Conservation (phyloP, 2,888 invertebrate species). For the Lumbricus terrestris region DNA sequence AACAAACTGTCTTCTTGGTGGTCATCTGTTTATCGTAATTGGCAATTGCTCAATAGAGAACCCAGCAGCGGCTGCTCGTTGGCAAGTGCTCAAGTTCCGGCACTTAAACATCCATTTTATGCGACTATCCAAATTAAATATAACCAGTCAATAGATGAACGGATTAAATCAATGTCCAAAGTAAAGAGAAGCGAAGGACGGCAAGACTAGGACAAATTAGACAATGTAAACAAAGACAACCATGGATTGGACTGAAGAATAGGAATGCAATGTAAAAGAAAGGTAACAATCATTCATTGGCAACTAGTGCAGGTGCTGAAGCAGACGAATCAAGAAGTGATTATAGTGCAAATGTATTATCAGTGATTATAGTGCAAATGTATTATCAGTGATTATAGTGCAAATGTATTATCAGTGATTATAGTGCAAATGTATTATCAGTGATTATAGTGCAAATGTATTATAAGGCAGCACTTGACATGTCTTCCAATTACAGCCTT, state of each 20-base stretch:
- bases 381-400: neutral
- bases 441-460: neutral
- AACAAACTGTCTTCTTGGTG: neutral
- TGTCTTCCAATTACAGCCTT: neutral
- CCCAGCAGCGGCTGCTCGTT: neutral
- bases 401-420: neutral
- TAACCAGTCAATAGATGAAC: neutral
- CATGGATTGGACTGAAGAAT: neutral
- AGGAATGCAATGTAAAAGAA: neutral
- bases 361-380: neutral
- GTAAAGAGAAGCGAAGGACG: neutral
- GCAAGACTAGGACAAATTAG: neutral
- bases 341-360: neutral
- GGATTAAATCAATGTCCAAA: neutral
- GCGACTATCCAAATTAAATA: neutral
- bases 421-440: neutral
- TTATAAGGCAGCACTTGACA: neutral
- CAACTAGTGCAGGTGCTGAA: neutral
- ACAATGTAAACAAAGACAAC: neutral
- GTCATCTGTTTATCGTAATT: conserved; percentile 3
- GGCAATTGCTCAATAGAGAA: neutral
- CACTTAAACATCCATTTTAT: conserved; percentile 3
- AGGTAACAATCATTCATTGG: neutral
- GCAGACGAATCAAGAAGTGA: neutral
- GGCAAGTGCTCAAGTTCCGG: neutral